Percentiles rank a stretch among this genome's conserved stretches.
Conservation (phyloP, 2,888 invertebrate species). For the Lithophane semibrunnea region DNA sequence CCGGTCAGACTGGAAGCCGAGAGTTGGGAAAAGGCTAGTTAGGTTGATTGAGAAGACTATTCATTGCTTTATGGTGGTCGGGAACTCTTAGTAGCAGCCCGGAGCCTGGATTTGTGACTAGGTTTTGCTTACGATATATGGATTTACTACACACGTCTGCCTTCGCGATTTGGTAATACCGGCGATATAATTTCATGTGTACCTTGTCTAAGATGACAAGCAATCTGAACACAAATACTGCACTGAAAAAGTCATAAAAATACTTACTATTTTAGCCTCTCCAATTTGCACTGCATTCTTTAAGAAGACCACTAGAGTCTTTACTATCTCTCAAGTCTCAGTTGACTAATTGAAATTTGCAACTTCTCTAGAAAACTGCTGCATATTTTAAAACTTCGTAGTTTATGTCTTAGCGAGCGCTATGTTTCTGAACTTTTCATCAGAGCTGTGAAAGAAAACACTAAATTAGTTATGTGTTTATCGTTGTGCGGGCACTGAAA, state of each 20-base stretch:
- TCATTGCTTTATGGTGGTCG: too few relatives aligned
- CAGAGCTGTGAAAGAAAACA: conserved; percentile 21
- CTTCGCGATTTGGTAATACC: neutral
- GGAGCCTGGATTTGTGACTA: too few relatives aligned
- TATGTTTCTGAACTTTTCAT: conserved; percentile 18
- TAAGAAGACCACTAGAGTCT: conserved; percentile 1
- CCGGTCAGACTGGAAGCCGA: too few relatives aligned
- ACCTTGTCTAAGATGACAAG: neutral
- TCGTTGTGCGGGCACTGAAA: conserved; percentile 18
- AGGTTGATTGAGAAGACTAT: too few relatives aligned
- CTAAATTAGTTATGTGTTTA: conserved; percentile 37
- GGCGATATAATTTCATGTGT: neutral
- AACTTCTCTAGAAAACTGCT: conserved; percentile 32
- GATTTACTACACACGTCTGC: neutral
- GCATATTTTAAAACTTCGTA: conserved; percentile 52
- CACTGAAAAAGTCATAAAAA: neutral
- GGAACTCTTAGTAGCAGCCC: too few relatives aligned
- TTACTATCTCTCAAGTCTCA: neutral
- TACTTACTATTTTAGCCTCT: neutral
- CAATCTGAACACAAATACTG: neutral
- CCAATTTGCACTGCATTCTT: conserved; percentile 10
- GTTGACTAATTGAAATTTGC: conserved; percentile 48
- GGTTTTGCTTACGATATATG: too few relatives aligned
- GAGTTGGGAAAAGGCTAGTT: too few relatives aligned
- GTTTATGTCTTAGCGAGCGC: conserved; percentile 21